Evolutionary conservation across 1,140 invertebrate species (phyloP).

Genomic region (Elymnias hypermnestra): DNA sequence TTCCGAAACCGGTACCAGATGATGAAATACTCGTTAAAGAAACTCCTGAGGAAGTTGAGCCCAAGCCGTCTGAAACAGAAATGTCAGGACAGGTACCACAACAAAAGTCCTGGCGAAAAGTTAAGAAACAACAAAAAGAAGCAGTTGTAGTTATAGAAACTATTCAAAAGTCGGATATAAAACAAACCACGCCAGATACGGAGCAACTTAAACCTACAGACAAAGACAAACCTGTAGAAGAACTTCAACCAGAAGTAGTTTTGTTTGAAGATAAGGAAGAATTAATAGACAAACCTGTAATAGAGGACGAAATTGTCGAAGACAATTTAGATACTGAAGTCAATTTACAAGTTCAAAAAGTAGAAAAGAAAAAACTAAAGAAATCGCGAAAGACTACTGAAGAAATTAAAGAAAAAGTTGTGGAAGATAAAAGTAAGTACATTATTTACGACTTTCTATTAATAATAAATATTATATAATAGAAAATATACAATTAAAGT

Average conservation of each 20-base stretch:
- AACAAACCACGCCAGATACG: not conserved
- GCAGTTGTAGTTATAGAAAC: no score
- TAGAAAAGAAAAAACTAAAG: not conserved
- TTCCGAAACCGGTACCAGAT: slow-evolving; percentile 15
- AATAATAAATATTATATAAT: no score
- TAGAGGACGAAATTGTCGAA: slow-evolving; percentile 17
- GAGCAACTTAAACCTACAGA: not conserved
- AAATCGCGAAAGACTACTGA: not conserved
- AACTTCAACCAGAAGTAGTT: slow-evolving; percentile 29
- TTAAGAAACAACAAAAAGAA: no score
- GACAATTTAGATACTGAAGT: no score
- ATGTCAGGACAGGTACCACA: not conserved
- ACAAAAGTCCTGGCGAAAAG: slow-evolving; percentile 14
- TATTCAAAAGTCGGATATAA: not conserved
- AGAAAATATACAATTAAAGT: no score
- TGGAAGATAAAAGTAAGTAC: slow-evolving; percentile 22
- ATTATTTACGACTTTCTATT: no score
- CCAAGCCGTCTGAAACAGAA: slow-evolving; percentile 20
- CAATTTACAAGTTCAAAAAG: no score
- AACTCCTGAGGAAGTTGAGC: slow-evolving; percentile 22
- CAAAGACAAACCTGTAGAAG: slow-evolving; percentile 16
- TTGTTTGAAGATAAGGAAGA: slow-evolving; percentile 6
- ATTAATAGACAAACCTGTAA: slow-evolving; percentile 12
- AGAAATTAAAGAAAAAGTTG: slow-evolving; percentile 21
- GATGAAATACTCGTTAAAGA: slow-evolving; percentile 14